Base-by-base conservation (phyloP, 2,888 invertebrate species). In the Timandra comae region DNA sequence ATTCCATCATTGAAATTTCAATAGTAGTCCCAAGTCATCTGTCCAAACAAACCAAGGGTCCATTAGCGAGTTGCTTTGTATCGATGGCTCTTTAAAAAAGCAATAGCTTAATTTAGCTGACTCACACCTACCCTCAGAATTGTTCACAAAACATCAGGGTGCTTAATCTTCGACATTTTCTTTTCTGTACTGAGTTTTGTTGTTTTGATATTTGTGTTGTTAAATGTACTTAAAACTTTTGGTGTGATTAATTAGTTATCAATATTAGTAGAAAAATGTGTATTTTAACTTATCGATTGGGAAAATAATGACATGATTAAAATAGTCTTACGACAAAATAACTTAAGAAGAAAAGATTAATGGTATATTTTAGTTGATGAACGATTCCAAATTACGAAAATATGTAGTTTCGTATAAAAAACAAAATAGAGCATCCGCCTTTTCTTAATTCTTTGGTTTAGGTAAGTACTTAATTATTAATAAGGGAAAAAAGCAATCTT, bases 21-120 rank as follows among this genome's bases (percentile, higher is more conserved):
- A 16, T 16, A 6, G 16, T 16, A 55, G 52, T 54, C 59, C 63
- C 60, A 53, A 62, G 76, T 79, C 79, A 76, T 77, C 66, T 56
- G 67, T 65, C 63, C 62, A 63, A 68, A 72, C 70, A 78, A 77
- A 71, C 72, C 64, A 64, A 67, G 63, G 64, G 63, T 65, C 78
- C 74, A 81, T 82, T 78, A 82, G 73, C 69, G 61, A 66, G 63
- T 65, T 68, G 58, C 58, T 68, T 70, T 62, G 72, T 76, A 73
- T 78, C 73, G 71, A 75, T 73, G 72, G 69, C 64, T 68, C 66
- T 71, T 65, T 63, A 63, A 76, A 72, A 73, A 73, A 63, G 66
- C 68, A 70, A 70, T 66, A 64, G 59, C 53, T 56, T 61, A 58
- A 73, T 74, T 74, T 64, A 37, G 79, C 77, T 78, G 80, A 81